Conservation (phyloP, 2,888 invertebrate genomes). For the Luffia ferchaultella region DNA sequence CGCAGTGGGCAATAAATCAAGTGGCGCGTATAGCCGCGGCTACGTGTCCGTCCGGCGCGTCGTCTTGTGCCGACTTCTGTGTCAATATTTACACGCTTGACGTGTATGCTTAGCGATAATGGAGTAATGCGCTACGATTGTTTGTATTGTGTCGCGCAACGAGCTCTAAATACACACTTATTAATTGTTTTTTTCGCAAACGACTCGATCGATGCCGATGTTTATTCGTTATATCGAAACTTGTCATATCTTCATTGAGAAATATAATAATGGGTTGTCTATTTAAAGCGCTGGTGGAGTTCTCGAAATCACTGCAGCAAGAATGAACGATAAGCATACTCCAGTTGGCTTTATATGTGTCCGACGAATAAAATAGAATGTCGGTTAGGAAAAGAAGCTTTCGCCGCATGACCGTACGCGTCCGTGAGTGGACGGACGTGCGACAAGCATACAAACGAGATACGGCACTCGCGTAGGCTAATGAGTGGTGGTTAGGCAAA, state of each 20-base stretch:
- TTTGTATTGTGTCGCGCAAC: constrained; percentile 35
- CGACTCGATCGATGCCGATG: too few relatives aligned
- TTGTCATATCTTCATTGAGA: too few relatives aligned
- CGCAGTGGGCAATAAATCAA: constrained; percentile 12
- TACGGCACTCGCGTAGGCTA: constrained; percentile 14
- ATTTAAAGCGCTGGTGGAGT: neutral
- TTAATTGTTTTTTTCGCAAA: neutral
- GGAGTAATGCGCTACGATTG: constrained; percentile 41
- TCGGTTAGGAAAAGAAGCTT: neutral
- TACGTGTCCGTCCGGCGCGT: neutral
- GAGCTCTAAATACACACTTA: constrained; percentile 22
- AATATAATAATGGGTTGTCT: too few relatives aligned
- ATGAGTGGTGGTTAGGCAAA: constrained; percentile 18
- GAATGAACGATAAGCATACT: neutral
- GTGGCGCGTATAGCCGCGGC: neutral
- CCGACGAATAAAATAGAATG: neutral
- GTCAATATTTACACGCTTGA: constrained; percentile 40
- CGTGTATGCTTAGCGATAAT: constrained; percentile 41
- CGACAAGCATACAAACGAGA: constrained; percentile 12
- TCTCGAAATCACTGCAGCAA: neutral
- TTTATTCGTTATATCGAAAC: too few relatives aligned
- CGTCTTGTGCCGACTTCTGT: constrained; percentile 28
- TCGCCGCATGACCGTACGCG: neutral
- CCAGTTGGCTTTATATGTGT: neutral
- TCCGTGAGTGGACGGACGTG: constrained; percentile 6